Base-by-base conservation (phyloP, 2,888 invertebrate genomes). In the Hydropsyche betteni region DNA sequence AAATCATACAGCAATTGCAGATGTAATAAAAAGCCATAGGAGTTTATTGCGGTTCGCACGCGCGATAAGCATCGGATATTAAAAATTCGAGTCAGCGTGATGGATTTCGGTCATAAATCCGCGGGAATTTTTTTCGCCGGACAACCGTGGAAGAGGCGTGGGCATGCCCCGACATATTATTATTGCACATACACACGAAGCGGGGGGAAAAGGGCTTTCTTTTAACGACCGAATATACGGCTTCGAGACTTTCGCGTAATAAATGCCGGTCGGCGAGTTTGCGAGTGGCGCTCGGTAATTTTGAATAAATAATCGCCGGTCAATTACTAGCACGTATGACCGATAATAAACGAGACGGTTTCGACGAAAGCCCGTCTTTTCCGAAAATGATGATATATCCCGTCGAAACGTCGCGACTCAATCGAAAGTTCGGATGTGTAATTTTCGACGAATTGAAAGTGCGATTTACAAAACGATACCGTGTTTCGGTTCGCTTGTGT, bases 71-170 rank as follows among this genome's bases (percentile, higher is more conserved):
- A 44, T 68, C 68, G 36, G 34, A 68, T 33, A 68, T 68, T 36
- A 68, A 69, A 69, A 12, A 69, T 50, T 69, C 51, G 51, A 24
- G 24, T 50, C 69, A 24, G 16, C 44, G 44, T 69, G 69, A 69
- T 69, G 33, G 44, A 69, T 69, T 34, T 24, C 12, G n/a, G 14
- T 69, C 44, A 50, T 69, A 69, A 69, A 69, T 69, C 38, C 69
- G 51, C 6, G 3, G 14, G 50, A 51, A 50, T 50, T 44, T 50
- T 55, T 55, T 51, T 69, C 64, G 14, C 16, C 1, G n/a, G 55
- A 55, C 55, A 14, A 16, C 3, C 14, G 68, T 44, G 68, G 36
- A 68, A 14, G 24, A 58, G 16, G 58, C 58, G 58, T 58, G 58
- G 58, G 58, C 24, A 24, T 24, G 24, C 24, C 24, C 24, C 24